These are phyloP conservation scores for Zaprionus inermis DNA, from an alignment of 1,140 invertebrate genomes.

Conservation along the genomic window DNA sequence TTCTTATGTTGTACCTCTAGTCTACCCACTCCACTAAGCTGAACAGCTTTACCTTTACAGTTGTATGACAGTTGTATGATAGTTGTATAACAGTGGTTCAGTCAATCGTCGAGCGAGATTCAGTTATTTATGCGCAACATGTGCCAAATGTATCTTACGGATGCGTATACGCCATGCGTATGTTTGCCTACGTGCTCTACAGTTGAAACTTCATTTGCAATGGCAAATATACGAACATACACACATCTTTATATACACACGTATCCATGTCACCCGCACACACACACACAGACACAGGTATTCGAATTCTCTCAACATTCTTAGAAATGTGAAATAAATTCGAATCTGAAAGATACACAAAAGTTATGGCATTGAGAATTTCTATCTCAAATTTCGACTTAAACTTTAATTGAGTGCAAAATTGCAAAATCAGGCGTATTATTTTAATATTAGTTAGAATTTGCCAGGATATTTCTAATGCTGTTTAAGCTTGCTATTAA, in stretches of 20 bases:
- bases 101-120: constrained; percentile 38
- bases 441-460: background rate
- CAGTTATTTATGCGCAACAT: constrained; percentile 66
- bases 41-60: too few species aligned
- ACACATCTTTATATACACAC: constrained; percentile 2
- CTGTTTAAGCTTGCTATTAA: too few species aligned
- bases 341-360: background rate
- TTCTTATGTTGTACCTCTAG: constrained; percentile 5
- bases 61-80: too few species aligned
- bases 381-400: background rate
- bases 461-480: background rate
- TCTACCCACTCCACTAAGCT: background rate
- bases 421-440: background rate
- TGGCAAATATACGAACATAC: background rate
- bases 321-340: background rate
- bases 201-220: constrained; percentile 44
- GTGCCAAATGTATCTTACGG: constrained; percentile 52
- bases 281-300: background rate
- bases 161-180: constrained; percentile 32
- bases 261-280: background rate
- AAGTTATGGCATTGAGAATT: too few species aligned
- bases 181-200: constrained; percentile 61
- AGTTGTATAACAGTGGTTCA: too few species aligned
- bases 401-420: background rate
- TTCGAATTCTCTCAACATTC: background rate